phyloP scores from a whole-genome alignment of 2,888 invertebrate genomes.

The Aspidapion aeneum region DNA sequence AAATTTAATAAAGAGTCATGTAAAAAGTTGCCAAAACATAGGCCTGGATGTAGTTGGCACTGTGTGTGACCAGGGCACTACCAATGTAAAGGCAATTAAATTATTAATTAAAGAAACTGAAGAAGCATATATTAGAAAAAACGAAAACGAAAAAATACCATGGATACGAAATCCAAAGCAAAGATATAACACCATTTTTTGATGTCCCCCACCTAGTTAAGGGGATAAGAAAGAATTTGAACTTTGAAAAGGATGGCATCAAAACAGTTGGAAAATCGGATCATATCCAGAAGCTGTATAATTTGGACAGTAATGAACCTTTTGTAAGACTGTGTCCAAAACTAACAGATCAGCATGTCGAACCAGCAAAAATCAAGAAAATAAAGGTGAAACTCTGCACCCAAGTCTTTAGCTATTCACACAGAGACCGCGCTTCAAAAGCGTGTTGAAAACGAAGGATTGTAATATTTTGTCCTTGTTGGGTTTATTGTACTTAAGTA shows the following conservation, averaged over 20 bases:
- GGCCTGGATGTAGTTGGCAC: conserved; percentile 32
- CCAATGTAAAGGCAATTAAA: conserved; percentile 30
- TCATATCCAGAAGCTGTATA: conserved; percentile 19
- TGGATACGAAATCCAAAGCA: conserved; percentile 15
- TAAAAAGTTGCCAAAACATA: conserved; percentile 21
- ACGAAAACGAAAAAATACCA: conserved; percentile 16
- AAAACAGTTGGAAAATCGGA: conserved; percentile 18
- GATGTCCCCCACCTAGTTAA: conserved; percentile 24
- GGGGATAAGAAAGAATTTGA: conserved; percentile 21
- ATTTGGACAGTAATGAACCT: conserved; percentile 10
- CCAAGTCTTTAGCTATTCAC: conserved; percentile 23
- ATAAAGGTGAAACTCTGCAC: conserved; percentile 25
- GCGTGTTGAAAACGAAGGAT: too few relatives aligned
- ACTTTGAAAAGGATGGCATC: conserved; percentile 10
- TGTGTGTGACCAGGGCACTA: conserved; percentile 35
- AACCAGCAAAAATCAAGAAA: conserved; percentile 23
- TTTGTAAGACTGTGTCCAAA: conserved; percentile 16
- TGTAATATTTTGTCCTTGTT: too few relatives aligned
- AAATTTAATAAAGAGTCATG: conserved; percentile 20
- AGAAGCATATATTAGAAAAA: background rate
- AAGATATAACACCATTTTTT: conserved; percentile 22
- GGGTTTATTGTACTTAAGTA: too few relatives aligned
- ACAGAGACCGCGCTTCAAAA: too few relatives aligned
- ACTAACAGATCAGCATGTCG: conserved; percentile 23
- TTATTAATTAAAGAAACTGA: conserved; percentile 21